Evolutionary conservation across 1,140 invertebrate genomes (phyloP), one percentile per base, ranked within the genome.

Genomic region (Brachionus plicatilis): DNA sequence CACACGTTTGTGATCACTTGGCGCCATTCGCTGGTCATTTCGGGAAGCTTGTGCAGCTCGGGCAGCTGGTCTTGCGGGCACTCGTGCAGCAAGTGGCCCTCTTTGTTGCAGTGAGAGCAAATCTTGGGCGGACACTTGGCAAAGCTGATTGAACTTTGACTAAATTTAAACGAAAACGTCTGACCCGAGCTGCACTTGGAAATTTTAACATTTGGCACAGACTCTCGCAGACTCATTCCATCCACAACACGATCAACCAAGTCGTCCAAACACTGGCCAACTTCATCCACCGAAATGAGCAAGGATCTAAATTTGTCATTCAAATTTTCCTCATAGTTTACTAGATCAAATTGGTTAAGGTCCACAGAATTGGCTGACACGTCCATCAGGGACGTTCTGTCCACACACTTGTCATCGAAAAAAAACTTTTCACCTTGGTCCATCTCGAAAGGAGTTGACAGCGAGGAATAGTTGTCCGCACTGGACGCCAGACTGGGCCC

Each of bases 91-190:
- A 89, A 85, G 87, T 92, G 92, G 43, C 91, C 92, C 84, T 91
- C 90, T 72, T 88, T 87, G 50, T 90, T 89, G 88, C 92, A 92
- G 17, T 89, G 86, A 33, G 87, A 87, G 86, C 92, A 92, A n/a
- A 90, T 87, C 4, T 90, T 86, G 6, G 90, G 88, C 29, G 90
- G 89, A 14, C 86, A 87, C 90, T 91, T 76, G 20, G 72, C 43
- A 47, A 76, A 76, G 50, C 33, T 76, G 3, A 76, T 24, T 5
- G 72, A 24, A 50, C 11, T 50, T 53, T 76, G 72, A 5, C 17
- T 76, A 50, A 76, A 76, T 76, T 76, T 76, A 14, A 76, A 76
- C 29, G 68, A 5, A 72, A 72, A 72, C 11, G 68, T 72, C 37
- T 45, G 68, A 43, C n/a, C 43, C 6, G 33, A 20, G 17, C 17